Base-by-base conservation (phyloP, 2,888 invertebrate species). In the Patella ulyssiponensis region DNA sequence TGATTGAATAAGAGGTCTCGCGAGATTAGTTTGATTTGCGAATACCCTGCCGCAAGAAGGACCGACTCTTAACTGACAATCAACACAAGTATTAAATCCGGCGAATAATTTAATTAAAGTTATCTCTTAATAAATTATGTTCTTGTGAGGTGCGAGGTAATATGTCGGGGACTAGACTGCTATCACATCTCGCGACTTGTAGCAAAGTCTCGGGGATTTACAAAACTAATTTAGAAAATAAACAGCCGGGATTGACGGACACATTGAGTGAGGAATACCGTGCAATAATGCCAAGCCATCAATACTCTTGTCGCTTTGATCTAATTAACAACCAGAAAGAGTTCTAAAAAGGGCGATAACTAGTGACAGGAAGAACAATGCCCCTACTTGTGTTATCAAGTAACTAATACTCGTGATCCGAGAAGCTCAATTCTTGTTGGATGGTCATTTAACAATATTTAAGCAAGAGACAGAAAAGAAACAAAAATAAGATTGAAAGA, bases 71-170 rank as follows among this genome's bases (percentile, higher is more conserved):
- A 64, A 64, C 64, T 64, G 64, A 64, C 64, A 64, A 64, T 64
- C 64, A 64, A 64, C 64, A 64, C 64, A 23, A 64, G 64, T 64
- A 64, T 64, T 23, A 64, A 79, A 79, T 79, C 79, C 75, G 64
- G 73, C 73, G 73, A 75, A 80, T 80, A 80, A 80, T 80, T 77
- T 80, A 77, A 80, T 80, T 80, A 80, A 80, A 78, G 80, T 80
- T 80, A 80, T 80, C 80, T 75, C 80, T 80, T 77, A 77, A 80
- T 80, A 80, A 80, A 80, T 80, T 80, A 80, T 75, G 80, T 77
- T 75, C 76, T 77, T 73, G 79, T 53, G 76, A 75, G 70, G 75
- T 54, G 70, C 58, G 73, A 33, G 53, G 73, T 76, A 76, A 76
- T 74, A 70, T 73, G 74, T 71, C 69, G 71, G 51, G 52, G 64